Conservation (phyloP, 2,797 vertebrate genomes). For the Helarctos malayanus region DNA sequence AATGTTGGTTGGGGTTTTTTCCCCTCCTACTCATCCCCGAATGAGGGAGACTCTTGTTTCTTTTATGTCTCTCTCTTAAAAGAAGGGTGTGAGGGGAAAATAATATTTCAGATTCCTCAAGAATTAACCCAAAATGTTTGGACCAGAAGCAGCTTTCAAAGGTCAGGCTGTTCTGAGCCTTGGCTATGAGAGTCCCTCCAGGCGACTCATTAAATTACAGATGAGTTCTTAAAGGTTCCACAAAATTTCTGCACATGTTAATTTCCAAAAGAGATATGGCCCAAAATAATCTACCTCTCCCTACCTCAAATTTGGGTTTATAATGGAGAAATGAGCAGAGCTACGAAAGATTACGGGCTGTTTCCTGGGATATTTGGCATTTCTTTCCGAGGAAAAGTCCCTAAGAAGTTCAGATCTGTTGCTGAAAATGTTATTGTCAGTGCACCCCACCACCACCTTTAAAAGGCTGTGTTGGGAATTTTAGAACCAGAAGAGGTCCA, state of each 20-base stretch:
- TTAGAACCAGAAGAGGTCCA: conserved; percentile 31
- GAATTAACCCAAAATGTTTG: conserved; percentile 87
- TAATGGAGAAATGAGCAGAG: neutral
- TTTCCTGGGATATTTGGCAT: neutral
- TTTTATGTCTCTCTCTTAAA: conserved; percentile 82
- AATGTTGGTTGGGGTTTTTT: conserved; percentile 83
- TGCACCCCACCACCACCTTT: neutral
- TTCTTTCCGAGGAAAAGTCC: neutral
- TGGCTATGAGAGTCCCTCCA: conserved; percentile 70
- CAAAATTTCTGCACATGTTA: conserved; percentile 71
- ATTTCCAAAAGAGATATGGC: conserved; percentile 70
- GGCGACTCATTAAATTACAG: conserved; percentile 80
- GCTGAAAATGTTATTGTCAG: neutral
- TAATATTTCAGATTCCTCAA: conserved; percentile 83
- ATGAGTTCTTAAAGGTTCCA: conserved; percentile 76
- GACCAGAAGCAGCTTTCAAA: conserved; percentile 80
- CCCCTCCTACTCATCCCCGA: conserved; percentile 78
- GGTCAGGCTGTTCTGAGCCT: conserved; percentile 83
- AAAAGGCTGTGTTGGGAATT: neutral
- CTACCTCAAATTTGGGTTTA: conserved; percentile 31
- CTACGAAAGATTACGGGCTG: neutral
- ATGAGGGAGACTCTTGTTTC: conserved; percentile 84
- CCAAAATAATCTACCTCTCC: neutral
- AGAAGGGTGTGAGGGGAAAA: conserved; percentile 65
- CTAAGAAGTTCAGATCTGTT: conserved; percentile 48